Percentiles rank a stretch among this genome's conserved stretches.
phyloP scores from a whole-genome alignment of 2,797 vertebrate genomes.

The Sylvilagus floridanus region DNA sequence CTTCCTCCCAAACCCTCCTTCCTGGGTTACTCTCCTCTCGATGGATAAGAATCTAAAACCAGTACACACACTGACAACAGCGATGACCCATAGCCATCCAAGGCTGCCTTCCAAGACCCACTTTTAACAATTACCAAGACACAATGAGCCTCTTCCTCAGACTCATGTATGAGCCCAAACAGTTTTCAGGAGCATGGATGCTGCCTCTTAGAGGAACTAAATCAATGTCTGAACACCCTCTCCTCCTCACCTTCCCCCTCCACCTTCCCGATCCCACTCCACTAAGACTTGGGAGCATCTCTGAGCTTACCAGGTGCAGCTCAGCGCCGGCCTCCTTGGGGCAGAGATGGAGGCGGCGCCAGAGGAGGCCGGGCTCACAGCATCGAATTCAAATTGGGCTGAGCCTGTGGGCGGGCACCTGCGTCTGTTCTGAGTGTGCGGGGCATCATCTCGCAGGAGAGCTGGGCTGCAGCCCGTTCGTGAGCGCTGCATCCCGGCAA shows the following conservation, averaged over 20 bases:
- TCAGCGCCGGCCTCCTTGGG: neutral
- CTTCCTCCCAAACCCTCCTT: neutral
- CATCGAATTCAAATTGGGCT: neutral
- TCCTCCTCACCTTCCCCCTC: neutral
- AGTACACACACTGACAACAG: neutral
- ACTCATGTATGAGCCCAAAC: neutral
- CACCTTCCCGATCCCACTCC: neutral
- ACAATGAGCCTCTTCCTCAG: neutral
- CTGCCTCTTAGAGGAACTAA: neutral
- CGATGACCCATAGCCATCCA: neutral
- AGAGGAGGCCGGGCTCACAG: neutral
- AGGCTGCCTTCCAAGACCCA: neutral
- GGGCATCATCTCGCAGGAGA: rapidly evolving
- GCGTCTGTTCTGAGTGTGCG: rapidly evolving
- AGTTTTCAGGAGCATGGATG: neutral
- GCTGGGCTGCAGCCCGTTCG: neutral
- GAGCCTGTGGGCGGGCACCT: rapidly evolving
- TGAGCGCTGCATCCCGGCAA: neutral
- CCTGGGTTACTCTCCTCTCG: neutral
- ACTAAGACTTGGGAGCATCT: rapidly evolving
- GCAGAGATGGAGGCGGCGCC: neutral
- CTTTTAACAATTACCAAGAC: neutral
- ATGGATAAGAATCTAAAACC: neutral
- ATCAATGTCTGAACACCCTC: neutral
- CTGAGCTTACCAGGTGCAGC: neutral